Conservation (phyloP, 1,140 invertebrate species). For the Bombus huntii region DNA sequence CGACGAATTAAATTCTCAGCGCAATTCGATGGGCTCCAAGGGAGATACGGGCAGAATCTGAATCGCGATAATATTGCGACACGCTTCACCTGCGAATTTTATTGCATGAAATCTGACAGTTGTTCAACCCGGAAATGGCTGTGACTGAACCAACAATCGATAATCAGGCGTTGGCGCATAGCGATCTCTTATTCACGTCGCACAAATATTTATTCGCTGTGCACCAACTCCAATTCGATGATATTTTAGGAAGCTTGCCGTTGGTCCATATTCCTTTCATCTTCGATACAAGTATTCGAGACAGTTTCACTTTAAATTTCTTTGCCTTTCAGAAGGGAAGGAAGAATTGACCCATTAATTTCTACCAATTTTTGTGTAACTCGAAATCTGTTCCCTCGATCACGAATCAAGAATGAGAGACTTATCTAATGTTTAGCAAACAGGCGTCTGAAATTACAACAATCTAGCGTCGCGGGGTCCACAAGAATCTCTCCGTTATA, state of each 20-base stretch:
- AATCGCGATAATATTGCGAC: not conserved
- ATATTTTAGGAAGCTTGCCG: conserved; percentile 42
- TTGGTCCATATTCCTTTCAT: conserved; percentile 30
- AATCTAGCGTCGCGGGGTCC: conserved; percentile 42
- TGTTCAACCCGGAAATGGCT: conserved; percentile 44
- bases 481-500: conserved; percentile 18
- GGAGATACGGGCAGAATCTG: not conserved
- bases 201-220: conserved; percentile 59
- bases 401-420: not conserved
- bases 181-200: conserved; percentile 29
- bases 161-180: conserved; percentile 50
- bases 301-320: not conserved
- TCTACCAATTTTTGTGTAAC: not conserved
- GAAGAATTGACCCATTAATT: not conserved
- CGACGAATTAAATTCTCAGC: not conserved
- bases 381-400: not conserved
- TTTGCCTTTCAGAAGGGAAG: not conserved
- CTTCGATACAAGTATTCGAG: not conserved
- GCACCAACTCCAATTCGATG: conserved; percentile 45
- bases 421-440: conserved; percentile 7
- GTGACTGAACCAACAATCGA: conserved; percentile 50
- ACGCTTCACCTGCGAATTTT: not conserved
- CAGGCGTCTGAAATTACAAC: conserved; percentile 44
- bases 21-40: not conserved
- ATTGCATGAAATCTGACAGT: conserved; percentile 32